Evolutionary conservation across 2,797 vertebrate genomes (phyloP).

Genomic region (Sparus aurata): DNA sequence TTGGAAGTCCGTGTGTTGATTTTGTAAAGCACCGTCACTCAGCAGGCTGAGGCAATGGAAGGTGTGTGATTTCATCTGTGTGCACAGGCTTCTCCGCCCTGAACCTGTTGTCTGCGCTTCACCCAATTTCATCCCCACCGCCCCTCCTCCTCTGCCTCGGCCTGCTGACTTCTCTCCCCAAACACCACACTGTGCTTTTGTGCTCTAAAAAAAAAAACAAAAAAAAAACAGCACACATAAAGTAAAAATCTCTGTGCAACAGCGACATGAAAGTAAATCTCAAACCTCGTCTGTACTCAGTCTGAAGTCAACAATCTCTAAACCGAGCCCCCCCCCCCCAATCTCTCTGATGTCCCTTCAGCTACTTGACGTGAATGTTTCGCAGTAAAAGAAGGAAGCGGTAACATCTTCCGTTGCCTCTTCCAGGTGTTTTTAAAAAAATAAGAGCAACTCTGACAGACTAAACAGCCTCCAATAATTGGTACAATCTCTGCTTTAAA

Average conservation of each 20-base stretch:
- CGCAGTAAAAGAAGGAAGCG: slow-evolving; percentile 22
- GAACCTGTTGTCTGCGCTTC: neutral
- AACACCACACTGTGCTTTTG: slow-evolving; percentile 47
- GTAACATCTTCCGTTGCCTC: slow-evolving; percentile 22
- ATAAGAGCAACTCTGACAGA: slow-evolving; percentile 30
- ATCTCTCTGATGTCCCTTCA: slow-evolving; percentile 15
- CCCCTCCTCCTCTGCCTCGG: slow-evolving; percentile 1
- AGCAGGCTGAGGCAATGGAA: slow-evolving; percentile 26
- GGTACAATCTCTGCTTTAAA: slow-evolving; percentile 69
- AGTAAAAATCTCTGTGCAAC: slow-evolving; percentile 75
- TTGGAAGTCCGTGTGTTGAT: slow-evolving; percentile 50
- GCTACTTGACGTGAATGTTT: slow-evolving; percentile 22
- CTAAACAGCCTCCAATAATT: slow-evolving; percentile 43
- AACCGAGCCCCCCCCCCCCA: neutral
- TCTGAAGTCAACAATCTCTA: slow-evolving; percentile 24
- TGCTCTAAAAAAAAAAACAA: slow-evolving; percentile 57
- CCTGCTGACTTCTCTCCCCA: slow-evolving; percentile 40
- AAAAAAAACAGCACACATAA: slow-evolving; percentile 31
- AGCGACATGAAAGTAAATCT: slow-evolving; percentile 53
- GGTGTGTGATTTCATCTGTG: slow-evolving; percentile 3
- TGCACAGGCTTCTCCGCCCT: slow-evolving; percentile 3
- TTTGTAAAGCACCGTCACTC: slow-evolving; percentile 41
- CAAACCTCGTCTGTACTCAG: slow-evolving; percentile 30
- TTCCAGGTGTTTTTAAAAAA: neutral
- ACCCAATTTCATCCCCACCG: slow-evolving; percentile 17